Base-by-base conservation (phyloP, 2,888 invertebrate genomes). In the Volucella inflata region DNA sequence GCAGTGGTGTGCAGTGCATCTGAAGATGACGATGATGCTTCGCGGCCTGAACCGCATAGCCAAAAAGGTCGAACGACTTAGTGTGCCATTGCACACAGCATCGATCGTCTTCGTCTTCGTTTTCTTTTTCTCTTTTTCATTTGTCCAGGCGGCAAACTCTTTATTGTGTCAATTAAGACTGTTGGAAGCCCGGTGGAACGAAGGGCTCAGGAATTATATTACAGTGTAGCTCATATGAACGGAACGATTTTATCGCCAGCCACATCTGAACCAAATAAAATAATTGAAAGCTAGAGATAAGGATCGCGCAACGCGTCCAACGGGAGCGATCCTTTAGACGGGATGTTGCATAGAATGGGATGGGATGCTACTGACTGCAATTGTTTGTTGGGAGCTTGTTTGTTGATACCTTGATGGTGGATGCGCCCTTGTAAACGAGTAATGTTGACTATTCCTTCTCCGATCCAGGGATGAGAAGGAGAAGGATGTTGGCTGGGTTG, bases 261-360 rank as follows among this genome's bases (percentile, higher is more conserved):
- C 91, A 90, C 91, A 91, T 91, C 91, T 91, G 91, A 91, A 91
- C 91, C 90, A 91, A 91, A 91, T 91, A 91, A 91, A 91, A 91
- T 91, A 91, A 91, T 91, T 91, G 91, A 91, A 91, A 91, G 91
- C 90, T 88, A 30, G 88, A 89, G 91, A 91, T 91, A 91, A 91
- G 89, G 89, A 91, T 91, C 91, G 85, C 85, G 57, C 71, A 72
- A 72, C 71, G 76, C 76, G 81, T 84, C 59, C 84, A 81, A 81
- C 81, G 77, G 85, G 76, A 81, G 85, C 88, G 87, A 48, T 46
- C 46, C 59, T 38, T 30, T 14, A n/a, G 30, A 53, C 44, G 68
- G 51, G 30, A 40, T 9, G 21, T 38, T 14, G 14, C 36, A 53
- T n/a, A 8, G 10, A 48, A 30, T 64, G 16, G 48, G 30, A 36